These are phyloP conservation scores for Oryzias javanicus DNA, from an alignment of 2,113 vertebrate species.

Conservation along the genomic window DNA sequence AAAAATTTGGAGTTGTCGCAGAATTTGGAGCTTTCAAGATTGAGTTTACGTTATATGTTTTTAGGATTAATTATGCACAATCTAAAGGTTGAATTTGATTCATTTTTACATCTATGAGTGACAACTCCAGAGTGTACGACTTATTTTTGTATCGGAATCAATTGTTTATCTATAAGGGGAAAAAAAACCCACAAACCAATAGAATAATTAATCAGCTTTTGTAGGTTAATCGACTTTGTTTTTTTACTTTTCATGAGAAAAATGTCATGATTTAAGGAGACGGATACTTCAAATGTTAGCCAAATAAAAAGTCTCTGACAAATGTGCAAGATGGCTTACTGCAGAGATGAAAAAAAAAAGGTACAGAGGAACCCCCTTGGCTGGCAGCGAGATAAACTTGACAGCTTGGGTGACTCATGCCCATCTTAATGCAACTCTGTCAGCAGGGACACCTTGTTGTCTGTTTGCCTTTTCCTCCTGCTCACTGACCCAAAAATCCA, in stretches of 20 bases:
- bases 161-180: too few species aligned
- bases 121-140: too few species aligned
- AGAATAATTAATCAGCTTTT: too few species aligned
- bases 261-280: not conserved
- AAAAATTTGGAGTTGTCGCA: not conserved
- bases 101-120: too few species aligned
- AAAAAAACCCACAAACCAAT: too few species aligned
- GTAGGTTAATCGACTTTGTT: too few species aligned
- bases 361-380: slow-evolving; percentile 65
- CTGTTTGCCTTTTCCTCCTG: not conserved
- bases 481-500: slow-evolving; percentile 13
- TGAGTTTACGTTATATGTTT: too few species aligned
- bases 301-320: not conserved
- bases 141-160: too few species aligned
- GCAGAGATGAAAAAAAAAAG: slow-evolving; percentile 44
- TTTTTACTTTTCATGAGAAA: too few species aligned
- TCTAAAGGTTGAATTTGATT: too few species aligned
- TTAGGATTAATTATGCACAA: too few species aligned
- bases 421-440: slow-evolving; percentile 48
- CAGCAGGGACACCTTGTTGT: slow-evolving; percentile 55
- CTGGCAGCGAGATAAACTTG: slow-evolving; percentile 42
- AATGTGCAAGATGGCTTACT: slow-evolving; percentile 19
- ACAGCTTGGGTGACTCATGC: slow-evolving; percentile 63
- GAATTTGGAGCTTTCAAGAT: not conserved
- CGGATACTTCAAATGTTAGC: not conserved